Evolutionary conservation across 2,888 invertebrate species (phyloP), one percentile per base, ranked within the genome.

Genomic region (Drosophila flavopinicola): DNA sequence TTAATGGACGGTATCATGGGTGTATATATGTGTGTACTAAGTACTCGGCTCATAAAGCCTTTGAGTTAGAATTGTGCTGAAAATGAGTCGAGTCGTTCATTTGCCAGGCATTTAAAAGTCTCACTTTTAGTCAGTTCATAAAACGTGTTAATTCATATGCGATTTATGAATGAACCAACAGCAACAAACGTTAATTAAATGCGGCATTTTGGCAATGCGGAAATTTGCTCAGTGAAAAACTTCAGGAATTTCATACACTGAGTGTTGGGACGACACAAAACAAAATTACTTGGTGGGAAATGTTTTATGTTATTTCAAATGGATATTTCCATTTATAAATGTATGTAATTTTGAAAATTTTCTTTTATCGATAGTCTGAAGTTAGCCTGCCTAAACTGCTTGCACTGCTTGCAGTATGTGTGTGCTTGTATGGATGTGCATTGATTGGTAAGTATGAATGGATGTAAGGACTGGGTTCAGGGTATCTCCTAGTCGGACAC

Each of bases 61-160:
- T 52, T 58, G 53, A 79, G 64, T 83, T 78, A 75, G 56, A 75
- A 61, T 45, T 58, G 52, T 51, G 75, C 53, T 60, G 52, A 78
- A 71, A 75, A 75, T 75, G 59, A 49, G 58, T 42, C 51, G 54
- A 23, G 11, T 27, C 41, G 35, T 60, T 42, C 44, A 32, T 51
- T 30, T 32, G 17, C 10, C 9, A 6, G 20, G 35, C 47, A 45
- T 35, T 70, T 51, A 33, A 48, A 51, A 63, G 41, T 38, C 57
- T 49, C 58, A 64, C 58, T 64, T 68, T 68, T 49, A 32, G 49
- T 30, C 63, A 54, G 53, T 15, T 32, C 68, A 68, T 76, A 64
- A 75, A 75, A 51, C 27, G 44, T 41, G 51, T 29, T 64, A 63
- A 64, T 79, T 79, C 67, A 67, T 79, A 45, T 44, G 29, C 59